These are phyloP conservation scores for Pituophis catenifer DNA, from an alignment of 2,113 vertebrate genomes.

Conservation along the genomic window DNA sequence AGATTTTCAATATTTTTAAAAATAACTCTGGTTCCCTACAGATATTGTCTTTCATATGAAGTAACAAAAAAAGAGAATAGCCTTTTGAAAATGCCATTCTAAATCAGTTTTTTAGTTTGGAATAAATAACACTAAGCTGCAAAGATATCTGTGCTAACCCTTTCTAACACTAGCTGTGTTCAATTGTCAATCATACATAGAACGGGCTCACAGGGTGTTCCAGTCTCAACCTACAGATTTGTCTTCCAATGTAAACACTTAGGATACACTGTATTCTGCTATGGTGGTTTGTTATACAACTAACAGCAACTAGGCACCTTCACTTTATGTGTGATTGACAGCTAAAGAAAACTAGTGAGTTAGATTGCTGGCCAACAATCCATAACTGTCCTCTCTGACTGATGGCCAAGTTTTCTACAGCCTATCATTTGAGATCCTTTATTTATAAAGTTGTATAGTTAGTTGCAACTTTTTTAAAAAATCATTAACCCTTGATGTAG, in stretches of 20 bases:
- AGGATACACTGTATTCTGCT: not conserved
- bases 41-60: slow-evolving; percentile 30
- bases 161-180: not conserved
- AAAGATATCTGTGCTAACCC: not conserved
- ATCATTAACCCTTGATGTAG: not conserved
- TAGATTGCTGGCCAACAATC: not conserved
- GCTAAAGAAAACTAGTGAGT: not conserved
- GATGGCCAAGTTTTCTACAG: not conserved
- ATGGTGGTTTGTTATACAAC: not conserved
- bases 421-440: not conserved
- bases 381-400: not conserved
- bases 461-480: not conserved
- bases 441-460: not conserved
- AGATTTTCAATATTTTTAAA: slow-evolving; percentile 32
- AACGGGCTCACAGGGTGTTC: not conserved
- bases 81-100: slow-evolving; percentile 19
- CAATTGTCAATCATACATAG: not conserved
- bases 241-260: not conserved
- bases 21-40: not conserved
- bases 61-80: not conserved
- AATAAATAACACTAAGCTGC: not conserved
- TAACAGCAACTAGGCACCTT: not conserved
- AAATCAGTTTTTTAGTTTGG: not conserved
- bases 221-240: not conserved
- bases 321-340: not conserved